Evolutionary conservation across 2,888 invertebrate species (phyloP).

Genomic region (Biston stratarius): DNA sequence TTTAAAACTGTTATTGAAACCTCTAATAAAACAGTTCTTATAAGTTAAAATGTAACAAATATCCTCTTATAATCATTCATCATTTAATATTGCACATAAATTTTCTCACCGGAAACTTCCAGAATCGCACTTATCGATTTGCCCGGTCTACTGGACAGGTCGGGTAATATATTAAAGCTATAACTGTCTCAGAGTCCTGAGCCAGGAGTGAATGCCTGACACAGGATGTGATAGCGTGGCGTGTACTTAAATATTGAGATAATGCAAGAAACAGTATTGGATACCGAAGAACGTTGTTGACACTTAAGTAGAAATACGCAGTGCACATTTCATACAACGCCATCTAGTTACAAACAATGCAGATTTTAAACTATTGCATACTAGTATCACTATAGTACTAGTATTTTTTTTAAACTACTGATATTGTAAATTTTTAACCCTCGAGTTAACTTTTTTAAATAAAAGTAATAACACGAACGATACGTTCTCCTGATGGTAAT

Average conservation of each 20-base stretch:
- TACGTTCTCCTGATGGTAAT: too few relatives aligned
- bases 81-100: not conserved
- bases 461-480: too few relatives aligned
- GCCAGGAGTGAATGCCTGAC: slow-evolving; percentile 53
- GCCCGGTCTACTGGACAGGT: slow-evolving; percentile 57
- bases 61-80: not conserved
- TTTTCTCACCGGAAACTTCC: slow-evolving; percentile 41
- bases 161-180: slow-evolving; percentile 61
- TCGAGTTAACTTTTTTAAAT: too few relatives aligned
- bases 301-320: not conserved
- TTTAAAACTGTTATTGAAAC: too few relatives aligned
- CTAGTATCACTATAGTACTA: too few relatives aligned
- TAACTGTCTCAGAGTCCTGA: slow-evolving; percentile 58
- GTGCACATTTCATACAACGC: not conserved
- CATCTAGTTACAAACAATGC: too few relatives aligned
- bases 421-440: too few relatives aligned
- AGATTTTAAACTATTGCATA: too few relatives aligned
- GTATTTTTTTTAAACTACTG: too few relatives aligned
- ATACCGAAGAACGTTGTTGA: slow-evolving; percentile 8
- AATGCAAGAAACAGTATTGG: slow-evolving; percentile 19
- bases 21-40: not conserved
- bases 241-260: slow-evolving; percentile 25
- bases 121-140: slow-evolving; percentile 70
- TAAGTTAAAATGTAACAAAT: not conserved
- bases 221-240: slow-evolving; percentile 58